Percentiles rank a stretch among this genome's conserved stretches.
Conservation (phyloP, 2,113 vertebrate species). For the Irena cyanogastra region DNA sequence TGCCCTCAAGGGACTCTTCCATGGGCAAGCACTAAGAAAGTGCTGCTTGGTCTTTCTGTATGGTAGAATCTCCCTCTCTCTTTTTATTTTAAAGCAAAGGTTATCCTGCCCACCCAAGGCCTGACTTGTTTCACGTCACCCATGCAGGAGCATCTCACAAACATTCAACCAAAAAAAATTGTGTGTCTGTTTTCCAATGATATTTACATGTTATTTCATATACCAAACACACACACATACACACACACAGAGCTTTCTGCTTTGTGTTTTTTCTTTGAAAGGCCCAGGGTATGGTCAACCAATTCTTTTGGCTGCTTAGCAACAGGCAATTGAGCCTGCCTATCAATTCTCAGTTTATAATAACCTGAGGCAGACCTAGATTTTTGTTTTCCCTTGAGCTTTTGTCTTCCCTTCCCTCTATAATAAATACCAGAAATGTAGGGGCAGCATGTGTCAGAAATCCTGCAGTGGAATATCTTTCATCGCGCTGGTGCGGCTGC, state of each 20-base stretch:
- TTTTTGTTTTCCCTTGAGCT: constrained; percentile 65
- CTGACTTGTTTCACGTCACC: neutral
- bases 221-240: neutral
- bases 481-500: neutral
- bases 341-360: constrained; percentile 66
- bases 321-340: constrained; percentile 60
- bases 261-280: neutral
- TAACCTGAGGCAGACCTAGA: constrained; percentile 61
- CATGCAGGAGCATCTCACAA: neutral
- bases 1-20: neutral
- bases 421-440: constrained; percentile 60
- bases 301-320: constrained; percentile 61
- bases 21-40: neutral
- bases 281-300: constrained; percentile 18
- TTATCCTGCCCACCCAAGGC: neutral
- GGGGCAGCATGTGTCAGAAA: constrained; percentile 40
- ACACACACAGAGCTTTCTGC: neutral
- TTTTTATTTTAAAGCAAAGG: neutral
- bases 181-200: neutral
- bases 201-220: neutral
- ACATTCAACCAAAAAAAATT: neutral
- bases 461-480: constrained; percentile 15
- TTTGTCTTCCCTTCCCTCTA: constrained; percentile 31
- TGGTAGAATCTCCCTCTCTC: neutral
- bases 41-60: neutral